Conservation (phyloP, 1,140 invertebrate species). For the Drusus annulatus region DNA sequence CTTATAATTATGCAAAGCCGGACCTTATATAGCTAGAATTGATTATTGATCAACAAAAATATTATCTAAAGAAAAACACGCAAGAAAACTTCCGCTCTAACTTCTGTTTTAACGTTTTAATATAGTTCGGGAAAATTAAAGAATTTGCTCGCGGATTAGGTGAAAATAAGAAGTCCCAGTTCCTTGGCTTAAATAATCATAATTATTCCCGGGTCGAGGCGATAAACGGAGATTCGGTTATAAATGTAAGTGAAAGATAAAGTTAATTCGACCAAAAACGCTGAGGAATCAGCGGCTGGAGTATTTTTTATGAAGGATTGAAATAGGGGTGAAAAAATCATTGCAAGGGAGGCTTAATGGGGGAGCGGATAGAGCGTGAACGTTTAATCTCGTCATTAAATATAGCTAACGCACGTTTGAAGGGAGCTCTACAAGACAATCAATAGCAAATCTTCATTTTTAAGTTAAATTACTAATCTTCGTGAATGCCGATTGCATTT, state of each 20-base stretch:
- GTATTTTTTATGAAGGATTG: constrained; percentile 54
- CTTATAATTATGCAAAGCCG: too few species aligned
- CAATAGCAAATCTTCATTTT: too few species aligned
- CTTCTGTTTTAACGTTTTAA: too few species aligned
- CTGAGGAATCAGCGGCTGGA: constrained; percentile 51
- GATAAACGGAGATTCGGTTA: constrained; percentile 5
- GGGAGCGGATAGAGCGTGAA: constrained; percentile 55
- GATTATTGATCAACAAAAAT: too few species aligned
- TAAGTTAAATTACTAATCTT: too few species aligned
- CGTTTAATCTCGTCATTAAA: constrained; percentile 58
- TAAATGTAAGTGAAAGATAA: constrained; percentile 38
- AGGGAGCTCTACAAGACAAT: background rate
- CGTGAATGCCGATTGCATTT: too few species aligned
- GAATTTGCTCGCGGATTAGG: too few species aligned
- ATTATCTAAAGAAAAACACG: too few species aligned
- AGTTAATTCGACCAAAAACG: constrained; percentile 49
- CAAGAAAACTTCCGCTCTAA: too few species aligned
- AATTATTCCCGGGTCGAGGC: background rate
- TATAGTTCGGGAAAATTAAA: too few species aligned
- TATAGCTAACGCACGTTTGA: constrained; percentile 7
- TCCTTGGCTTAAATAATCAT: background rate
- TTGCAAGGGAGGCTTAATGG: constrained; percentile 51
- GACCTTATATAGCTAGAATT: too few species aligned
- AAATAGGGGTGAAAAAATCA: constrained; percentile 57
- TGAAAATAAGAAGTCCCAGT: too few species aligned